A percentile compares a stretch with the other conserved stretches of the same genome.
These are phyloP conservation scores for Hylia prasina DNA, from an alignment of 2,113 vertebrate species.

Conservation along the genomic window DNA sequence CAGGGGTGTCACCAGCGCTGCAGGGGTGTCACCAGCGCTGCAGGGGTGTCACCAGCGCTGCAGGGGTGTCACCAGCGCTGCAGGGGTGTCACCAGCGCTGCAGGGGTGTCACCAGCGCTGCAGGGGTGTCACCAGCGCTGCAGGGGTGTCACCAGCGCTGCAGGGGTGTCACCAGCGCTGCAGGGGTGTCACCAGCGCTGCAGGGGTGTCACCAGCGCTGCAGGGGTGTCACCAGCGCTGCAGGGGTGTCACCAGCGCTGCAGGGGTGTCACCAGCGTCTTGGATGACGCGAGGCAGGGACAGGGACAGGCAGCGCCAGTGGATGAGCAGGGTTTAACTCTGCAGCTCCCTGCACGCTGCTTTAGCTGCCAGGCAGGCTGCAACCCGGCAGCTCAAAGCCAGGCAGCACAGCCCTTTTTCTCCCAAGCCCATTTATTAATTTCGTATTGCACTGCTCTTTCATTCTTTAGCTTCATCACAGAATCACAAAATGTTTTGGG, in stretches of 20 bases:
- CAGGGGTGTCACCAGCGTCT: neutral
- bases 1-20: neutral
- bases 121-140: neutral
- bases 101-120: neutral
- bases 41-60: neutral
- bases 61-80: neutral
- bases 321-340: neutral
- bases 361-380: neutral
- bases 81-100: neutral
- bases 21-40: neutral
- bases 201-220: neutral
- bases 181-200: neutral
- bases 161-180: neutral
- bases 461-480: neutral
- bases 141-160: neutral
- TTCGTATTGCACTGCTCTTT: neutral
- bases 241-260: neutral
- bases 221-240: neutral
- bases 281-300: accelerated
- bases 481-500: neutral
- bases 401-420: neutral
- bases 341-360: neutral
- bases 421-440: neutral
- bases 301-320: accelerated
- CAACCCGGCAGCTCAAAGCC: neutral